Base-by-base conservation (phyloP, 2,888 invertebrate species). In the Pachycephus smyrnensis region DNA sequence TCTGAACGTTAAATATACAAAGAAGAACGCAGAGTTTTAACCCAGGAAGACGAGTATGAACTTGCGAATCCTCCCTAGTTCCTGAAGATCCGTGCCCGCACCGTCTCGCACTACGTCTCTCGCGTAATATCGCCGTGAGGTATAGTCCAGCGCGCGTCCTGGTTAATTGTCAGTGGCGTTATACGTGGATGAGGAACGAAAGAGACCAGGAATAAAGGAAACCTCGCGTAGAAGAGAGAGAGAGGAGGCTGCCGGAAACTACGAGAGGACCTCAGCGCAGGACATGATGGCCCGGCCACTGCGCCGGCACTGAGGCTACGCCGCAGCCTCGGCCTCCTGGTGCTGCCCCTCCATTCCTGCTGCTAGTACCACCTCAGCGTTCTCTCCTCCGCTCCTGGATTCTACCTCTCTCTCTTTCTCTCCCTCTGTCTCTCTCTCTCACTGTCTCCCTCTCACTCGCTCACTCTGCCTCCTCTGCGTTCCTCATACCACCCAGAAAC, bases 261-360 rank as follows among this genome's bases (percentile, higher is more conserved):
- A 82, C 79, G 79, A 80, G 32, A 33, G 31, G 84, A 82, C 82
- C 79, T 81, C 80, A 82, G 82, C 90, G 88, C 90, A 89, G 90
- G 90, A 90, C 91, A 89, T 90, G 89, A 89, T 89, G 89, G 90
- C 91, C 91, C 90, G 91, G 91, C 91, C 91, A 91, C 91, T 91
- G 91, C 91, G 91, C 91, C 91, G 90, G 89, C 90, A 91, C 91
- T 91, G 90, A 90, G 88, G 89, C 89, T 88, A 88, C 90, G 89
- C 88, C 89, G 89, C 90, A 89, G 90, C 90, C 89, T 89, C 90
- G 90, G 89, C 88, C 89, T 89, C 90, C 90, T 90, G 88, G 87
- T 88, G 86, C 86, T 86, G 80, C 85, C 75, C 76, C 32, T 32
- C 76, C 71, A 32, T 68, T 78, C 76, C 81, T 73, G 15, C 76